A percentile compares a stretch with the other conserved stretches of the same genome.
These are phyloP conservation scores for Prorops nasuta DNA, from an alignment of 1,140 invertebrate genomes.

Conservation along the genomic window DNA sequence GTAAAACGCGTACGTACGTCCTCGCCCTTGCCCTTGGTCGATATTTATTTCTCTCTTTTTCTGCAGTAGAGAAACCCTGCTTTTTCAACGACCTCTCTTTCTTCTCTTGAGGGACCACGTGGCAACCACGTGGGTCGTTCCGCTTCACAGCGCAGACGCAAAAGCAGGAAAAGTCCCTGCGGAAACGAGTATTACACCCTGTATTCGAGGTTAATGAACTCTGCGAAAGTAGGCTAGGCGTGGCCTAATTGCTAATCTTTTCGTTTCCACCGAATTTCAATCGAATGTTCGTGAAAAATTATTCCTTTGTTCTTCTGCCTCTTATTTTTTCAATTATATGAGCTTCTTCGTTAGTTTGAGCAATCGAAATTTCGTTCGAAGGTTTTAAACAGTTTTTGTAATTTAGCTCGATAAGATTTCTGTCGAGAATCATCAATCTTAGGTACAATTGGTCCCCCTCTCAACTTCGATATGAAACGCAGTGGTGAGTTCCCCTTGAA, in stretches of 20 bases:
- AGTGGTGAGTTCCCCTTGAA: constrained; percentile 20
- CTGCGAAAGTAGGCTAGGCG: constrained; percentile 38
- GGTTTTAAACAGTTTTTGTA: too few species aligned
- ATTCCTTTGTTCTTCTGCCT: constrained; percentile 9
- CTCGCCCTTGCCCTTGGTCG: constrained; percentile 55
- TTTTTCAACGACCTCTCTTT: constrained; percentile 7
- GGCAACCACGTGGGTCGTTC: constrained; percentile 37
- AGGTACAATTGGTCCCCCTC: too few species aligned
- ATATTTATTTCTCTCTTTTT: constrained; percentile 31
- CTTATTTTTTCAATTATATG: too few species aligned
- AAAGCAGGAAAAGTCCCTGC: constrained; percentile 9
- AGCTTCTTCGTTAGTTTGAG: too few species aligned
- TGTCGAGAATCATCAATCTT: too few species aligned
- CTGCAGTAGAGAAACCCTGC: constrained; percentile 13
- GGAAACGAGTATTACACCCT: constrained; percentile 15
- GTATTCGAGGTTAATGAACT: constrained; percentile 30
- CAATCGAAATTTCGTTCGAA: too few species aligned
- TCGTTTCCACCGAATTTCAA: constrained; percentile 7
- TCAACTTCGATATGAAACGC: too few species aligned
- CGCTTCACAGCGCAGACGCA: constrained; percentile 30
- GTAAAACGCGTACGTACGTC: too few species aligned
- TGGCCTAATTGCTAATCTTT: constrained; percentile 30
- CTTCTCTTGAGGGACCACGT: constrained; percentile 41
- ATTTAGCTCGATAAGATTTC: too few species aligned
- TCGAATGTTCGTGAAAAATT: constrained; percentile 9